Conservation (phyloP, 2,888 invertebrate genomes). For the Troilus luridus region DNA sequence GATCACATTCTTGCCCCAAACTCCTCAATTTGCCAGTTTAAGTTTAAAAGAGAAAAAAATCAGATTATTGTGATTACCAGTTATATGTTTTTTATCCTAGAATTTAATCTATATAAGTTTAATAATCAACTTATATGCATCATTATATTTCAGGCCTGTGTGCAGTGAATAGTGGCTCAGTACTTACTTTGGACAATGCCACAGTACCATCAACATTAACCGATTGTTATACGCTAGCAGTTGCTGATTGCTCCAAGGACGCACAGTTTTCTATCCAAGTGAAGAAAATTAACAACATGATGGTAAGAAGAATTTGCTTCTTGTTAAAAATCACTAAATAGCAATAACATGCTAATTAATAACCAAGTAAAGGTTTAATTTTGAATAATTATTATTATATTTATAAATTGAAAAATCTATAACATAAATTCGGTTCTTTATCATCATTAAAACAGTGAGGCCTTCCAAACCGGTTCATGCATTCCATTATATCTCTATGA, state of each 20-base stretch:
- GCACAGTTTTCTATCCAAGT: constrained; percentile 67
- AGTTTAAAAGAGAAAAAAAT: neutral
- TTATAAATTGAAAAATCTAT: too few species aligned
- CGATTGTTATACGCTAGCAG: constrained; percentile 66
- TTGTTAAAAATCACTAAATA: neutral
- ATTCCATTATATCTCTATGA: too few species aligned
- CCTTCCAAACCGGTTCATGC: too few species aligned
- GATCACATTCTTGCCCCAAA: too few species aligned
- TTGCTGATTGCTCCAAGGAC: constrained; percentile 67
- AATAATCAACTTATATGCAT: neutral
- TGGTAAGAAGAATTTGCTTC: constrained; percentile 64
- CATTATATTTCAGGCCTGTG: constrained; percentile 66
- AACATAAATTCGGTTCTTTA: too few species aligned
- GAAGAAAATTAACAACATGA: constrained; percentile 64
- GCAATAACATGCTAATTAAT: neutral
- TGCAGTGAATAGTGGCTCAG: constrained; percentile 66
- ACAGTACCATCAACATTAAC: constrained; percentile 63
- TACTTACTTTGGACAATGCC: constrained; percentile 66
- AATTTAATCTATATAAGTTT: neutral
- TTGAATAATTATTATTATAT: too few species aligned
- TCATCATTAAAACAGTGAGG: too few species aligned
- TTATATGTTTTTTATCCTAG: neutral
- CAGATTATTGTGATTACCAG: neutral
- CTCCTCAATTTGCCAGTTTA: neutral
- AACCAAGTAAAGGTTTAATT: neutral